Evolutionary conservation across 2,888 invertebrate species (phyloP), one percentile per base, ranked within the genome.

Genomic region (Archaeoteleia sp.): DNA sequence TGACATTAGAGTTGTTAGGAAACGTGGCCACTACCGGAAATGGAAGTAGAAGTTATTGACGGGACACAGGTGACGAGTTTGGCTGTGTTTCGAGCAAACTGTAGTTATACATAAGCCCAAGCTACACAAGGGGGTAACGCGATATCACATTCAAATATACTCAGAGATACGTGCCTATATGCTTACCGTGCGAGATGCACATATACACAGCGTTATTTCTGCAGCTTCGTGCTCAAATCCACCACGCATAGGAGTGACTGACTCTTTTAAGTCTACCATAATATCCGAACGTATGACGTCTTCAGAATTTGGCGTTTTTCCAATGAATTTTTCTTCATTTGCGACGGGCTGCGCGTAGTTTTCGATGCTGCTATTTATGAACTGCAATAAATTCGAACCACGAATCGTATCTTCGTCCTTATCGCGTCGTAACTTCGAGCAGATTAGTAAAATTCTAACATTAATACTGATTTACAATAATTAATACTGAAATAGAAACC

Each of bases 281-380:
- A 46, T 58, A 34, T 29, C 1, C 20, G 20, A 46, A 46, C 27
- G 14, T 43, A 53, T 68, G 57, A 54, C 12, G 37, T 68, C 72
- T 63, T 69, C 67, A 72, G 71, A 71, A 53, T 68, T 62, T 79
- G 78, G 78, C 76, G 55, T 10, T 30, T 39, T 42, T 74, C 78
- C 78, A 78, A 70, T 67, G 71, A 77, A 77, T 76, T 74, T 75
- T 74, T 63, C 71, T 61, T 49, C 61, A 71, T 72, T 75, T 71
- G 32, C 43, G 12, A 35, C 35, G 34, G 35, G 9, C 35, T 15
- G 27, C 27, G 14, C 15, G 20, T 43, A 23, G 32, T 30, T 60
- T 48, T 43, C 48, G 34, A 42, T 45, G 43, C 15, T 8, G 27
- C 58, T 35, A 49, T 60, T 60, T 60, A 49, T 49, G 20, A 60